A percentile compares a stretch with the other conserved stretches of the same genome.
These are phyloP conservation scores for Mungos mungo DNA, from an alignment of 2,113 vertebrate genomes.

Conservation along the genomic window DNA sequence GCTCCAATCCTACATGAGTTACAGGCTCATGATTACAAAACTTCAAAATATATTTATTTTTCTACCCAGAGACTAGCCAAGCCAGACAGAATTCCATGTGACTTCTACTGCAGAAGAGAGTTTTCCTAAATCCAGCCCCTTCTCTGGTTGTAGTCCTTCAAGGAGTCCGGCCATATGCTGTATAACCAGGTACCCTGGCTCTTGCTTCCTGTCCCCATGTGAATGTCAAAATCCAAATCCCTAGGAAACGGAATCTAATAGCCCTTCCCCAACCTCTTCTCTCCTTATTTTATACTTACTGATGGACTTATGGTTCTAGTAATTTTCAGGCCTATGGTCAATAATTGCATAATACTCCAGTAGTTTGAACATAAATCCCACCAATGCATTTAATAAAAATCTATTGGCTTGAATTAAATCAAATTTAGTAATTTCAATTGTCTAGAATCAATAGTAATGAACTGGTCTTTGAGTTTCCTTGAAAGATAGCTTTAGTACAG, in stretches of 20 bases:
- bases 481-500: not conserved
- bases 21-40: not conserved
- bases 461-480: not conserved
- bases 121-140: not conserved
- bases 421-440: not conserved
- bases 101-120: not conserved
- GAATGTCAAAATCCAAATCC: not conserved
- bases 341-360: not conserved
- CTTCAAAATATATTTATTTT: not conserved
- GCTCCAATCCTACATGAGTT: not conserved
- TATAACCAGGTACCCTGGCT: not conserved
- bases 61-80: not conserved
- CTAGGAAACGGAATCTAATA: not conserved
- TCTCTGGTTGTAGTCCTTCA: not conserved
- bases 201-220: not conserved
- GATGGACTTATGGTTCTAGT: not conserved
- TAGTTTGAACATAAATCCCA: not conserved
- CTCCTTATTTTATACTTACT: not conserved
- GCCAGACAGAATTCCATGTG: not conserved
- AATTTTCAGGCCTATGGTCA: not conserved
- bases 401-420: not conserved
- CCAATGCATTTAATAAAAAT: conserved; percentile 15
- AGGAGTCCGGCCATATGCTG: not conserved
- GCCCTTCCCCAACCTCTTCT: fast-evolving
- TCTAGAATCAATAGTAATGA: conserved; percentile 5